Conservation (phyloP, 1,140 invertebrate genomes). For the Psix sp. region DNA sequence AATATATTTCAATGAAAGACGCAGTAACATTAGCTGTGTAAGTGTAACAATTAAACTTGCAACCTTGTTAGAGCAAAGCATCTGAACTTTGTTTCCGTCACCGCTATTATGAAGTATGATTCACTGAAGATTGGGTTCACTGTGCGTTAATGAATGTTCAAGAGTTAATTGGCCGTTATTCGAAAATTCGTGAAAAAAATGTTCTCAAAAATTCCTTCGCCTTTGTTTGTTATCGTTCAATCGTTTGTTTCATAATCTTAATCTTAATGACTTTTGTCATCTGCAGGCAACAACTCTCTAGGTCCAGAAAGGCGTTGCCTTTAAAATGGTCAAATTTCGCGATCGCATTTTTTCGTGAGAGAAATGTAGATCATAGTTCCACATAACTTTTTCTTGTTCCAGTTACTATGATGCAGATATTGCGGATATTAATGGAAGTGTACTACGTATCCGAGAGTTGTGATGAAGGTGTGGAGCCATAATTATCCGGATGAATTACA, state of each 20-base stretch:
- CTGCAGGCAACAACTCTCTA: not conserved
- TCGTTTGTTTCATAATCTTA: not conserved
- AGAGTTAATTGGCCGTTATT: too few relatives aligned
- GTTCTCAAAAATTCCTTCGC: not conserved
- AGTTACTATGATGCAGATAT: constrained; percentile 40
- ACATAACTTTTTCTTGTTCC: constrained; percentile 41
- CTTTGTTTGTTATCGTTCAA: not conserved
- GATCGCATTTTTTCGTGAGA: constrained; percentile 15
- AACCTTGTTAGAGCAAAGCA: too few relatives aligned
- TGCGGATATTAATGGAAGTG: constrained; percentile 43
- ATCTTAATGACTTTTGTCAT: not conserved
- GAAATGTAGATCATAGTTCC: constrained; percentile 51
- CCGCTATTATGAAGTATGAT: not conserved
- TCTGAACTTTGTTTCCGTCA: too few relatives aligned
- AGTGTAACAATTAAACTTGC: too few relatives aligned
- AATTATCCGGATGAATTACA: constrained; percentile 58
- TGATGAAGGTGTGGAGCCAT: constrained; percentile 51
- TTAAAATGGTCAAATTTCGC: constrained; percentile 15
- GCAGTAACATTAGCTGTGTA: too few relatives aligned
- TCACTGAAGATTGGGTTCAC: not conserved
- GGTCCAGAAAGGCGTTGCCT: not conserved
- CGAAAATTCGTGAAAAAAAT: not conserved
- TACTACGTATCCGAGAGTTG: constrained; percentile 39
- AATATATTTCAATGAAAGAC: too few relatives aligned
- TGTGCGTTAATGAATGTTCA: not conserved